Evolutionary conservation across 2,797 vertebrate genomes (phyloP), one percentile per base, ranked within the genome.

Genomic region (Lateolabrax maculatus): DNA sequence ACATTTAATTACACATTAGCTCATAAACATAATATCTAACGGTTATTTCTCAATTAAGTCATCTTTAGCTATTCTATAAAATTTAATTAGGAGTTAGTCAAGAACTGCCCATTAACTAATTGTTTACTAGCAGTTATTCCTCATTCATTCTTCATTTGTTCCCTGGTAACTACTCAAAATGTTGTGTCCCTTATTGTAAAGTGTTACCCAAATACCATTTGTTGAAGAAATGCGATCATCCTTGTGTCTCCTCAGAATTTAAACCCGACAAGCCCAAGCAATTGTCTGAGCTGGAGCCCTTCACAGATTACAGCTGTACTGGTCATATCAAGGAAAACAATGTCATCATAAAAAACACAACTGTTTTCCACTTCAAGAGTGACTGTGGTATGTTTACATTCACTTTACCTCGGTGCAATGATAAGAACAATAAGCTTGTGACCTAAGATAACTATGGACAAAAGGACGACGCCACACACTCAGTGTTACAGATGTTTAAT

Each of bases 361-460:
- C 0, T 29, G 0, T 0, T 3, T 0, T 87, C 43, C 0, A 0
- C 0, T 0, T 93, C 41, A 0, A 0, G 0, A 65, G 87, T 3
- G 0, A 34, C 1, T 95, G 95, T 53, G 71, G 95, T 95, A 83
- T 48, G 94, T 88, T 70, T 2, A 39, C 44, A 2, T 62, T 73
- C 53, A 62, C 31, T 56, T 61, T 15, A 39, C 18, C 41, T 78
- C 60, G 52, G n/a, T 48, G 37, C 10, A 49, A 11, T 58, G 6
- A 79, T 15, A 1, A 58, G 4, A 63, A 16, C 13, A 52, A 52
- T 16, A 10, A 55, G 6, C 12, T 55, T 57, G 23, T 60, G 9
- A 68, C n/a, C 2, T 60, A 16, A 27, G 9, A 75, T 9, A 27
- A 16, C 23, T 25, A 3, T 51, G 48, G 21, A 68, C 34, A 0